phyloP scores from a whole-genome alignment of 2,797 vertebrate species.

The Rhodeus uyekii region DNA sequence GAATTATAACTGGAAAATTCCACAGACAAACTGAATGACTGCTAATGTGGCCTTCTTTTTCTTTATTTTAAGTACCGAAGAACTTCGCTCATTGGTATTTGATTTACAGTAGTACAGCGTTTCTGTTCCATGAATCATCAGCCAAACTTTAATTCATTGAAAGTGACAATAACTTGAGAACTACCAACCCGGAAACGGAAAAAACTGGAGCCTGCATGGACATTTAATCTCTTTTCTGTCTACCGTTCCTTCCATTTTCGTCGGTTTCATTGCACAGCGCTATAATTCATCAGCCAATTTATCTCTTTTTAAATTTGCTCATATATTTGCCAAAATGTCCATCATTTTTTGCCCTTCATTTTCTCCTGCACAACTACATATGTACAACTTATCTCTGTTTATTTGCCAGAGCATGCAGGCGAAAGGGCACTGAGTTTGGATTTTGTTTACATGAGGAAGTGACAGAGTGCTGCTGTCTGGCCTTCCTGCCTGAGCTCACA shows the following conservation, averaged over 20 bases:
- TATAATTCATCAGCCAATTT: background rate
- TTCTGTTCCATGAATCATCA: conserved; percentile 35
- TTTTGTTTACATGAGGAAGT: conserved; percentile 56
- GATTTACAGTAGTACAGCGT: background rate
- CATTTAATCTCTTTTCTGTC: conserved; percentile 7
- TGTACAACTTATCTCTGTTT: conserved; percentile 18
- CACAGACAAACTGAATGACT: conserved; percentile 26
- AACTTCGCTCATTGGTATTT: conserved; percentile 6
- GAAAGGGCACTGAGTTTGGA: conserved; percentile 30
- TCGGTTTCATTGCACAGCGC: background rate
- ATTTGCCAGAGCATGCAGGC: conserved; percentile 4
- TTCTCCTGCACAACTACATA: background rate
- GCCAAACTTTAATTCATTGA: conserved; percentile 9
- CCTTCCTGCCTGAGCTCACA: background rate
- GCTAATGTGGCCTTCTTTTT: conserved; percentile 5
- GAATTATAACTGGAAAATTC: conserved; percentile 52
- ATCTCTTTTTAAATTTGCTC: background rate
- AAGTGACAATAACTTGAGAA: background rate
- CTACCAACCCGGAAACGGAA: conserved; percentile 11
- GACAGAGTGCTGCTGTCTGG: conserved; percentile 25
- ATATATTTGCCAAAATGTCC: background rate
- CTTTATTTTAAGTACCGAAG: conserved; percentile 4
- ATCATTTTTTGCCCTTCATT: background rate
- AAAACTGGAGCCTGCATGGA: background rate
- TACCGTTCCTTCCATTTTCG: background rate